Evolutionary conservation across 2,888 invertebrate genomes (phyloP), one percentile per base, ranked within the genome.

Genomic region (Cryptus armator): DNA sequence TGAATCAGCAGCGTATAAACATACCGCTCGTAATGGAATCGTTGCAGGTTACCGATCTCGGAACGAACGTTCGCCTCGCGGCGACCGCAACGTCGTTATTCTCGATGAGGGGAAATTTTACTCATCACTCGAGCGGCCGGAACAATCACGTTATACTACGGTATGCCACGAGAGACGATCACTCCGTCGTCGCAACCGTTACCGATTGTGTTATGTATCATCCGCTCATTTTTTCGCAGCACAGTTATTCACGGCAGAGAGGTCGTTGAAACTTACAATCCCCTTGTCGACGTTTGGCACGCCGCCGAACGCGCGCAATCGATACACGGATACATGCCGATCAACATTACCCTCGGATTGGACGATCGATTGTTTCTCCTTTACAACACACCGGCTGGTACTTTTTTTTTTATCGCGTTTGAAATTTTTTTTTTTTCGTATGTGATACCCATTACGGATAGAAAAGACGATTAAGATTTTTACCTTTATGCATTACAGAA

Each of bases 101-200:
- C 0, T 97, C 97, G 0, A 94, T 97, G 29, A 94, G 97, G 82
- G 97, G 97, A 0, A 97, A 96, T 86, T 95, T 97, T 16, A 96
- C 96, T 0, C 96, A 96, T 12, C 95, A 95, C 3, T 92, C 94
- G 53, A 94, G 94, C 1, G 94, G 94, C 0, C 94, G 95, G 14
- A 95, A 95, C 62, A 78, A 94, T 95, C 87, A 95, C 94, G 72
- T 95, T 95, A 94, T 96, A 95, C 46, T 95, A 95, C 86, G 96
- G 96, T 93, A 94, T 53, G 66, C 51, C 6, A 24, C 56, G 19
- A 12, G 12, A 24, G 10, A 37, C 37, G 37, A 37, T 37, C 37
- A 0, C 37, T 5, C 6, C 1, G 7, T 7, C 37, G 6, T 4
- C 24, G 29, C 32, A 0, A 62, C 29, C 32, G 1, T 62, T 14